Percentiles rank a stretch among this genome's conserved stretches.
Conservation (phyloP, 2,113 vertebrate genomes). For the Peromyscus californicus region DNA sequence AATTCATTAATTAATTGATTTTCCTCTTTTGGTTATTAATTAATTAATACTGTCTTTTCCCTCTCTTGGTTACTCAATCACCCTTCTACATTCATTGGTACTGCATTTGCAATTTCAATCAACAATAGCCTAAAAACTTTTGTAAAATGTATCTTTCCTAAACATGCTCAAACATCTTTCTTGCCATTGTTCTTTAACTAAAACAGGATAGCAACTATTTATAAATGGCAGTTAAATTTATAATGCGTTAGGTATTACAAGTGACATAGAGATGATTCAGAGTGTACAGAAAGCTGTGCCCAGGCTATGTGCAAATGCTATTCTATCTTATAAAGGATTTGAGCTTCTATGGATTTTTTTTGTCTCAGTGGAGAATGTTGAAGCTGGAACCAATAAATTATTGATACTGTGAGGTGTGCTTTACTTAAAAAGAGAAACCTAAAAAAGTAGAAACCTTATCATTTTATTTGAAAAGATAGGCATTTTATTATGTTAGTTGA, state of each 20-base stretch:
- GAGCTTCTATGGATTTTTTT: neutral
- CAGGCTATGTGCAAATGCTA: neutral
- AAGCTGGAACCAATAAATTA: neutral
- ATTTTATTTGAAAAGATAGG: constrained; percentile 20
- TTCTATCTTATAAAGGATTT: neutral
- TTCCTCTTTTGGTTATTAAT: too few relatives aligned
- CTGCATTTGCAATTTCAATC: neutral
- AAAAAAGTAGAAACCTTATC: neutral
- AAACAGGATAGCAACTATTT: neutral
- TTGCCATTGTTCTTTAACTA: neutral
- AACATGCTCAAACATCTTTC: neutral
- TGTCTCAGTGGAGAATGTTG: neutral
- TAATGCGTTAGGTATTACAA: neutral
- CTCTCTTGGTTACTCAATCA: neutral
- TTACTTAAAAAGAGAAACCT: neutral
- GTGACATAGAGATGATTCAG: neutral
- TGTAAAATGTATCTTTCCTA: neutral
- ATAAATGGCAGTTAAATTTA: neutral
- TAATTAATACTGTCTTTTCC: neutral
- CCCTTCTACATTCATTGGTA: neutral
- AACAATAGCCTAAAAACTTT: neutral
- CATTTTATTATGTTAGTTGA: neutral
- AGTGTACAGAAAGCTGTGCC: neutral
- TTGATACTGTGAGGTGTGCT: neutral
- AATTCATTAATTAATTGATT: too few relatives aligned